Evolutionary conservation across 2,888 invertebrate species (phyloP), one percentile per base, ranked within the genome.

Genomic region (Noctua janthe): DNA sequence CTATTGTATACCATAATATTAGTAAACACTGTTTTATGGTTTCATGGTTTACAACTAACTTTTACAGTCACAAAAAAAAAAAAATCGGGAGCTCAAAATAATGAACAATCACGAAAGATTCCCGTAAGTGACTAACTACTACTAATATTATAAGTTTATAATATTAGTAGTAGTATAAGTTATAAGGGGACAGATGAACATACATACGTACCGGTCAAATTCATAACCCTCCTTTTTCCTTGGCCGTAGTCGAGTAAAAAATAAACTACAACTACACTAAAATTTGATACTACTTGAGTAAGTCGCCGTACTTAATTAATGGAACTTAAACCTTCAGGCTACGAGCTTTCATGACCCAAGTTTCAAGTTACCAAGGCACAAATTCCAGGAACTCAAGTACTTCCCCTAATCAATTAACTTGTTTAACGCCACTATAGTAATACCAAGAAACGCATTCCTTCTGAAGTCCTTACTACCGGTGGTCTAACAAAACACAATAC

Each of bases 401-500:
- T 66, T 43, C 17, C 1, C 6, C 7, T 17, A 1, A 76, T 51
- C 51, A 20, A 66, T n/a, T 66, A 51, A 17, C 13, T 35, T 54
- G 3, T 2, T 5, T 13, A 29, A 29, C 29, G 7, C 62, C 62
- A 29, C 29, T 62, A 29, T 7, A 29, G 8, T 17, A 29, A 64
- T 80, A 23, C 17, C 17, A 17, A 13, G 13, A 47, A 47, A 39
- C 7, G 20, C 20, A 39, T 29, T 39, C 15, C 15, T 6, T 35
- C 7, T 4, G 1, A 82, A 71, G 71, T 72, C 75, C 73, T 0
- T 2, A 77, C 20, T 70, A 5, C 23, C 11, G 47, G 80, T 82
- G 43, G 81, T 76, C 29, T 23, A 15, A 70, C 75, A 75, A 64
- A 74, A 78, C 51, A 89, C 81, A 90, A 86, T 83, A 88, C 72